Percentiles rank a stretch among this genome's conserved stretches.
Conservation (phyloP, 2,113 vertebrate genomes). For the cattle (Bos taurus) region DNA sequence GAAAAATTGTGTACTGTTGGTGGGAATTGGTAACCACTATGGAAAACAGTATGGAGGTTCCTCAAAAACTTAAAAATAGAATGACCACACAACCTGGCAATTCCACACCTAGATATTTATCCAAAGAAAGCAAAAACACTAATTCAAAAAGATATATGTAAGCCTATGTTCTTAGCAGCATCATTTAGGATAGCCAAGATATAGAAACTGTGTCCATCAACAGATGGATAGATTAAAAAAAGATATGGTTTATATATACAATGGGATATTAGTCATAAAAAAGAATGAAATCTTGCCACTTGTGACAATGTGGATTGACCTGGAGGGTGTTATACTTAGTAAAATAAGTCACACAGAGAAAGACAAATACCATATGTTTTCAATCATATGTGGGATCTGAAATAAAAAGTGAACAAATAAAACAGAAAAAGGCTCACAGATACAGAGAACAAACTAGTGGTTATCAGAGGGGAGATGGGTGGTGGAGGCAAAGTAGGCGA, state of each 20-base stretch:
- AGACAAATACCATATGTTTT: neutral
- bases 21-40: neutral
- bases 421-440: neutral
- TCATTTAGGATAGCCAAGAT: neutral
- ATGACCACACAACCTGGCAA: neutral
- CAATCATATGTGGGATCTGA: neutral
- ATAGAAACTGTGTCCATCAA: neutral
- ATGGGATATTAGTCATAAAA: neutral
- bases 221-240: neutral
- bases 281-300: neutral
- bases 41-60: neutral
- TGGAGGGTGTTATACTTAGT: neutral
- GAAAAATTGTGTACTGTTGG: neutral
- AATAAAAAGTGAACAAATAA: neutral
- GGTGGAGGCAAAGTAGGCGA: neutral
- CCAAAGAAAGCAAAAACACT: neutral
- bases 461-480: neutral
- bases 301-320: neutral
- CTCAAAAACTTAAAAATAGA: neutral
- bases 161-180: neutral
- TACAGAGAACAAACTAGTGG: neutral
- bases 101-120: neutral
- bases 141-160: neutral
- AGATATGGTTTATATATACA: neutral
- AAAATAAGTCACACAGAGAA: neutral